These are phyloP conservation scores for Catamblyrhynchus diadema DNA, from an alignment of 2,797 vertebrate genomes.

Conservation along the genomic window DNA sequence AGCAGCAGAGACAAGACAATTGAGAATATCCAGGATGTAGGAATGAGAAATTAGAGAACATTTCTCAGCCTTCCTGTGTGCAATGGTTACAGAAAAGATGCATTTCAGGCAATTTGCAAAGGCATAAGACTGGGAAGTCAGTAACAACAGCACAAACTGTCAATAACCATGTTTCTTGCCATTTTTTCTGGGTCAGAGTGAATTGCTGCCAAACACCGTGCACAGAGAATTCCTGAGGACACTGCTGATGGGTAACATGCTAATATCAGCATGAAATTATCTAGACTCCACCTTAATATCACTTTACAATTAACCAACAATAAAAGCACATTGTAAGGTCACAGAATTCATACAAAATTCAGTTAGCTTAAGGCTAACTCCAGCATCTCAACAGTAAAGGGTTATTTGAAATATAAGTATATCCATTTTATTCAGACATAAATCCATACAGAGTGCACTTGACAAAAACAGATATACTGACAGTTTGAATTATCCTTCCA, in stretches of 20 bases:
- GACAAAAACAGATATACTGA: conserved; percentile 10
- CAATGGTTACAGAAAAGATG: not conserved
- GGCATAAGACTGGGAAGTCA: not conserved
- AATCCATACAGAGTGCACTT: not conserved
- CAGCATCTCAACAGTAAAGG: not conserved
- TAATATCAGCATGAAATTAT: conserved; percentile 7
- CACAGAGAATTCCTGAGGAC: not conserved
- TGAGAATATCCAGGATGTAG: not conserved
- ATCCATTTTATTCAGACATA: conserved; percentile 22
- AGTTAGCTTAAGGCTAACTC: conserved; percentile 23
- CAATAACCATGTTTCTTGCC: not conserved
- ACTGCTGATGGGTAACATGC: not conserved
- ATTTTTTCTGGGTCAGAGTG: not conserved
- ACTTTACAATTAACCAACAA: not conserved
- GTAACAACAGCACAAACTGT: not conserved
- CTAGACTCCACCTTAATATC: not conserved
- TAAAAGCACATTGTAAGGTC: conserved; percentile 22
- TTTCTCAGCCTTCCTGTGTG: not conserved
- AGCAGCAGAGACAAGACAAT: rapidly evolving
- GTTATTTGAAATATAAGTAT: not conserved
- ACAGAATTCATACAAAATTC: not conserved
- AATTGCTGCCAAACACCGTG: not conserved
- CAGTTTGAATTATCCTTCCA: conserved; percentile 6
- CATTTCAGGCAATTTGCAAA: not conserved
- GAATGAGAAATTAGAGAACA: not conserved